A percentile compares a stretch with the other conserved stretches of the same genome.
Conservation (phyloP, 2,888 invertebrate species). For the Xylota sylvarum region DNA sequence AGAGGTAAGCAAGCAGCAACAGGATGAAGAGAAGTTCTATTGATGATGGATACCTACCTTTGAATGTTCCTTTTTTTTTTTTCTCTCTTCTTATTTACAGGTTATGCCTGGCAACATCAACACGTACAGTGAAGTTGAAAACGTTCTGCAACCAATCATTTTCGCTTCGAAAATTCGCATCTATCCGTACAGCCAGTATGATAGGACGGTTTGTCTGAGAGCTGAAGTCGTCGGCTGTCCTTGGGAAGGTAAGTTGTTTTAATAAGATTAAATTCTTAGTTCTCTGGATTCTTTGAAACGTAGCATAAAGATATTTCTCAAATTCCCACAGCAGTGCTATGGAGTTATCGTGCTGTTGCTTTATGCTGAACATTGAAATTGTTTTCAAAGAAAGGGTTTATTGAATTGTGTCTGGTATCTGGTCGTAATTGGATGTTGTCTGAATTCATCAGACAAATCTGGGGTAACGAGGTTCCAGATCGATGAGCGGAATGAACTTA, state of each 20-base stretch:
- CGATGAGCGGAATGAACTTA: neutral
- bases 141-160: slow-evolving; percentile 90
- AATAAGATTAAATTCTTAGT: neutral
- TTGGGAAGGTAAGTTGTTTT: slow-evolving; percentile 88
- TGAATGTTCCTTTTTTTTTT: neutral
- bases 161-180: slow-evolving; percentile 91
- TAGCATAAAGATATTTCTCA: neutral
- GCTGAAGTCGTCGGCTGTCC: slow-evolving; percentile 93
- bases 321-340: neutral
- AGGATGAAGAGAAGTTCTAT: slow-evolving; percentile 2
- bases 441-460: neutral
- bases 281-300: neutral
- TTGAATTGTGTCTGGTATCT: slow-evolving; percentile 2
- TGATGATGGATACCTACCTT: neutral
- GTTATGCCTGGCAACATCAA: slow-evolving; percentile 92
- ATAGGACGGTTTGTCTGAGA: slow-evolving; percentile 92
- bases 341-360: neutral
- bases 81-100: slow-evolving; percentile 86
- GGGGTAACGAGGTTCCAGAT: neutral
- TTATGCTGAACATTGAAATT: neutral
- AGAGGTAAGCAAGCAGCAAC: slow-evolving; percentile 87
- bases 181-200: slow-evolving; percentile 91
- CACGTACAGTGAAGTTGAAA: slow-evolving; percentile 91
- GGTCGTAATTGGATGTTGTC: neutral
- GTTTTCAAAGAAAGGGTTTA: neutral